Percentiles rank a stretch among this genome's conserved stretches.
Evolutionary conservation across 2,888 invertebrate species (phyloP).

Genomic region (Augiades crinisus): DNA sequence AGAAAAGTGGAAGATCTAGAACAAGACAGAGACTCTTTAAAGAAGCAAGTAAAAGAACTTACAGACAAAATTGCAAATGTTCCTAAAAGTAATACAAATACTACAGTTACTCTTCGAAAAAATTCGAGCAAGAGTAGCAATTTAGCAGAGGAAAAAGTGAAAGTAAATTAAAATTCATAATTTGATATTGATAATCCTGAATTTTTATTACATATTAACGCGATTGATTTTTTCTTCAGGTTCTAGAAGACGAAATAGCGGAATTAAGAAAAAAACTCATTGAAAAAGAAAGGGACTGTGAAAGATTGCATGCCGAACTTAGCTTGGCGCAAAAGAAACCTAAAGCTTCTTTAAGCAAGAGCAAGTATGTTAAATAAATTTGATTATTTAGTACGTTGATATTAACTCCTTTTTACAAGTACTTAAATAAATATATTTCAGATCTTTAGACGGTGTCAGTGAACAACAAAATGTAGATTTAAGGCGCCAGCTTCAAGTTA

Average conservation of each 20-base stretch:
- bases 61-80: slow-evolving; percentile 84
- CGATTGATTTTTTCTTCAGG: slow-evolving; percentile 48
- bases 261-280: slow-evolving; percentile 88
- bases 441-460: slow-evolving; percentile 79
- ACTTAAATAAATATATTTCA: slow-evolving; percentile 42
- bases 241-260: slow-evolving; percentile 87
- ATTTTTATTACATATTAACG: neutral
- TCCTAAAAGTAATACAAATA: slow-evolving; percentile 55
- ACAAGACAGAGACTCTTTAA: slow-evolving; percentile 87
- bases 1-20: slow-evolving; percentile 93
- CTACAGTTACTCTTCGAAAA: slow-evolving; percentile 53
- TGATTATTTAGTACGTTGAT: neutral
- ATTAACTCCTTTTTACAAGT: neutral
- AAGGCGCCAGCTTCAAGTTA: slow-evolving; percentile 87
- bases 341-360: slow-evolving; percentile 82
- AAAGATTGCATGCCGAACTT: slow-evolving; percentile 87
- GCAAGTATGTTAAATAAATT: slow-evolving; percentile 75
- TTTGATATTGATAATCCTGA: too few species aligned
- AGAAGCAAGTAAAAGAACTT: slow-evolving; percentile 88
- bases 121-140: slow-evolving; percentile 65
- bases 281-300: slow-evolving; percentile 91
- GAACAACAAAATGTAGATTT: slow-evolving; percentile 85
- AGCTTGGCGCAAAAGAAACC: slow-evolving; percentile 83
- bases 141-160: slow-evolving; percentile 85
- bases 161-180: slow-evolving; percentile 63